These are phyloP conservation scores for Labeo catla DNA, from an alignment of 2,113 vertebrate species.

Conservation along the genomic window DNA sequence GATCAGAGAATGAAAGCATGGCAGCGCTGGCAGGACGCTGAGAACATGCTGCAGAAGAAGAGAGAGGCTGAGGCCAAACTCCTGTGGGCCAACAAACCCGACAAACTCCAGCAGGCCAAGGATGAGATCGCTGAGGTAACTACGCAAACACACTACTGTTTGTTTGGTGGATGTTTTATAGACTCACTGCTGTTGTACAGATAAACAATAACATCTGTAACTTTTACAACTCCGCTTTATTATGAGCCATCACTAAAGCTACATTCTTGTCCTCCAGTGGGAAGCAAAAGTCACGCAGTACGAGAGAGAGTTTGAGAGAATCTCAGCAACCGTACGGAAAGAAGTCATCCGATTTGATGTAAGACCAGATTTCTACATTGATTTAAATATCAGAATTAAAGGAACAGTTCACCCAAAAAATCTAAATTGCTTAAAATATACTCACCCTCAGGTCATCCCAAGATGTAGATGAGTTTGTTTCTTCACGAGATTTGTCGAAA, in stretches of 20 bases:
- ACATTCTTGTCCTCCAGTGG: slow-evolving; percentile 79
- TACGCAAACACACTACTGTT: background rate
- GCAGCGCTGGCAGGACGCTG: slow-evolving; percentile 98
- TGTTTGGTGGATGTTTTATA: background rate
- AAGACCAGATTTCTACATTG: background rate
- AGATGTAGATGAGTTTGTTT: background rate
- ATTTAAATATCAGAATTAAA: background rate
- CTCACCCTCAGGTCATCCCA: background rate
- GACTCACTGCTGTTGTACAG: background rate
- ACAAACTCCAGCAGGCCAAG: slow-evolving; percentile 96
- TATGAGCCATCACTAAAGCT: background rate
- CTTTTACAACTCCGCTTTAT: background rate
- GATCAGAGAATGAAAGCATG: slow-evolving; percentile 96
- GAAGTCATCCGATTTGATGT: slow-evolving; percentile 97
- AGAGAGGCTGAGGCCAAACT: slow-evolving; percentile 92
- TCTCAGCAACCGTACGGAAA: slow-evolving; percentile 90
- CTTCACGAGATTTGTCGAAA: background rate
- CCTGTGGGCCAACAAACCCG: slow-evolving; percentile 96
- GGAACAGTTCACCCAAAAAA: background rate
- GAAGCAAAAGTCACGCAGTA: slow-evolving; percentile 93
- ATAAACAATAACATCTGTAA: background rate
- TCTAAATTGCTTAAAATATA: background rate
- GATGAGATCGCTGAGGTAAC: slow-evolving; percentile 92
- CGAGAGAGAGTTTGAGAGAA: slow-evolving; percentile 92
- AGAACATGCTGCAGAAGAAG: slow-evolving; percentile 91